Evolutionary conservation across 2,797 vertebrate species (phyloP).

Genomic region (Poecilia wingei): DNA sequence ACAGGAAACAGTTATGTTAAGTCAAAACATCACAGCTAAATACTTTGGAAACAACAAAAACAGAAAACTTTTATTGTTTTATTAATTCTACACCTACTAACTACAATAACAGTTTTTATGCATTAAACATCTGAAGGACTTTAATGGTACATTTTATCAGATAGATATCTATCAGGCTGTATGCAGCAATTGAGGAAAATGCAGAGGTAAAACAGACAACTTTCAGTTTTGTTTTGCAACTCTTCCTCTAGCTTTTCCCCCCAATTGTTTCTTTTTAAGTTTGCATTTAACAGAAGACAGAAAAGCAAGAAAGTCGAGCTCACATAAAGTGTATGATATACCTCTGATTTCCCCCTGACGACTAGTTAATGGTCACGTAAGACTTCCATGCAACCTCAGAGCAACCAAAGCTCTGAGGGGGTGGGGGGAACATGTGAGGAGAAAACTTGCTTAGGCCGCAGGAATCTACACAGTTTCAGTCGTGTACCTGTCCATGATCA

Average conservation of each 20-base stretch:
- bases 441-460: background rate
- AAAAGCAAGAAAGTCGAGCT: background rate
- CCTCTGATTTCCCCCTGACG: background rate
- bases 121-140: background rate
- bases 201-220: background rate
- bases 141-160: background rate
- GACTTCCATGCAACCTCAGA: background rate
- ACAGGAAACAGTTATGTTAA: background rate
- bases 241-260: background rate
- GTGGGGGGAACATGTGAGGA: background rate
- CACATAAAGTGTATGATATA: background rate
- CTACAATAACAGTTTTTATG: background rate
- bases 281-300: background rate
- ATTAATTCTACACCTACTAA: background rate
- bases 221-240: background rate
- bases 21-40: background rate
- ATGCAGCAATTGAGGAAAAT: background rate
- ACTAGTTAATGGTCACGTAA: background rate
- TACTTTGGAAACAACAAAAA: background rate
- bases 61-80: background rate
- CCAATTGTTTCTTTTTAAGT: background rate
- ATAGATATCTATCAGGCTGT: background rate
- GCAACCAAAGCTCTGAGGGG: background rate
- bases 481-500: conserved; percentile 91
- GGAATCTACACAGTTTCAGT: background rate